Conservation (phyloP, 2,888 invertebrate genomes). For the Anthophora plumipes region DNA sequence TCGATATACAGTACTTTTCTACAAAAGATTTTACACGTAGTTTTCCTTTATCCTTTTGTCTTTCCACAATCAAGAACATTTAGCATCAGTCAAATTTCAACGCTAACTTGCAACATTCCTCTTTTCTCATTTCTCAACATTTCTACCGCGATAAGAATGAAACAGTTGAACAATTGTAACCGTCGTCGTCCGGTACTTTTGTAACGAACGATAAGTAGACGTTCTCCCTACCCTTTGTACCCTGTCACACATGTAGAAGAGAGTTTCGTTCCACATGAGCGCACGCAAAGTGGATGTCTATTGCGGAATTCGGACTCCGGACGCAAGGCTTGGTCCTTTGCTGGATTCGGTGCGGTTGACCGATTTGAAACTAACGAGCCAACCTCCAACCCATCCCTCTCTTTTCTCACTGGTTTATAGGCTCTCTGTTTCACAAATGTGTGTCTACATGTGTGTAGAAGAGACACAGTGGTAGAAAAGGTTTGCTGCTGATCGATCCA, state of each 20-base stretch:
- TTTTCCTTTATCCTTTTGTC: too few species aligned
- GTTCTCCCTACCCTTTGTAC: too few species aligned
- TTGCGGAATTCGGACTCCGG: conserved; percentile 67
- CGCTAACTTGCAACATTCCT: too few species aligned
- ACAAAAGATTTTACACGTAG: too few species aligned
- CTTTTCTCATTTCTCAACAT: too few species aligned
- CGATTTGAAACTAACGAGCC: conserved; percentile 71
- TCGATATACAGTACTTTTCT: too few species aligned
- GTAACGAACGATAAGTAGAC: too few species aligned
- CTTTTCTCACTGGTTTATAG: conserved; percentile 51
- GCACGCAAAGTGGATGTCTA: conserved; percentile 68
- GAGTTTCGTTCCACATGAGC: conserved; percentile 66
- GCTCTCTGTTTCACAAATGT: too few species aligned
- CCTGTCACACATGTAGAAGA: conserved; percentile 64
- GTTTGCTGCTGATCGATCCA: conserved; percentile 60
- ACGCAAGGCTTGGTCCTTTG: conserved; percentile 58
- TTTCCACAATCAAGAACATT: too few species aligned
- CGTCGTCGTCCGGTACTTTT: conserved; percentile 64
- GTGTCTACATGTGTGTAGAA: too few species aligned
- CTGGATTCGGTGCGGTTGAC: conserved; percentile 64
- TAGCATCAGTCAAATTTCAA: too few species aligned
- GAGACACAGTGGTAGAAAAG: conserved; percentile 40
- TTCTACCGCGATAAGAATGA: conserved; percentile 61
- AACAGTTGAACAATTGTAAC: conserved; percentile 66
- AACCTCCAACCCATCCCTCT: too few species aligned